Evolutionary conservation across 2,113 vertebrate species (phyloP).

Genomic region (Forbesichthys papilliferus): DNA sequence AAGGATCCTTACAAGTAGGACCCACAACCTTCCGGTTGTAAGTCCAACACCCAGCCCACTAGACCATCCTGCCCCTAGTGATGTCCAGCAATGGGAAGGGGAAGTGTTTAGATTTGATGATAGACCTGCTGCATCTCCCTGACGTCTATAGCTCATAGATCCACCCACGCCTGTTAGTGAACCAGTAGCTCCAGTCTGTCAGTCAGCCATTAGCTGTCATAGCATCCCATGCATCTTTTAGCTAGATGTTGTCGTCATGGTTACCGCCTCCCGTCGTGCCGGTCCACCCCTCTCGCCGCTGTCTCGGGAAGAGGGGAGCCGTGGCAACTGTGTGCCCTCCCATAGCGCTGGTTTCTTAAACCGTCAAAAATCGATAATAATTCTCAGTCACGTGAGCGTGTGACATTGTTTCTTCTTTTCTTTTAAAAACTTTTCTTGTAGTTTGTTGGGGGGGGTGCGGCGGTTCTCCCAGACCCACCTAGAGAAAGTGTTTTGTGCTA

Average conservation of each 20-base stretch:
- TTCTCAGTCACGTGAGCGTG: slow-evolving; percentile 53
- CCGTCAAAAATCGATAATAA: slow-evolving; percentile 67
- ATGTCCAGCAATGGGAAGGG: neutral
- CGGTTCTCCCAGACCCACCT: neutral
- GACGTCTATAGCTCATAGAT: slow-evolving; percentile 18
- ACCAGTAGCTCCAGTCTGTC: too few species aligned
- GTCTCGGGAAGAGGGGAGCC: slow-evolving; percentile 57
- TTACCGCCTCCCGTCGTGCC: slow-evolving; percentile 20
- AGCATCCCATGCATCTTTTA: too few species aligned
- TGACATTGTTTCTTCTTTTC: slow-evolving; percentile 40
- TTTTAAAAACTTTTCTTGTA: slow-evolving; percentile 20
- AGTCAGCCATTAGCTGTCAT: too few species aligned
- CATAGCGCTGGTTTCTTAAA: slow-evolving; percentile 62
- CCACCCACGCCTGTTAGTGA: too few species aligned
- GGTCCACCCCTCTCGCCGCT: slow-evolving; percentile 52
- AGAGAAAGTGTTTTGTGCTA: neutral
- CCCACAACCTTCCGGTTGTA: too few species aligned
- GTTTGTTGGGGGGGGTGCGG: neutral
- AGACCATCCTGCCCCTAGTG: too few species aligned
- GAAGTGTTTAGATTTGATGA: slow-evolving; percentile 10
- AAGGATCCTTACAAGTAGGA: too few species aligned
- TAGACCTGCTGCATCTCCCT: slow-evolving; percentile 48
- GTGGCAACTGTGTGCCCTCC: slow-evolving; percentile 67
- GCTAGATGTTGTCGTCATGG: neutral
- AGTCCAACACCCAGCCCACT: too few species aligned